Percentiles rank a stretch among this genome's conserved stretches.
These are phyloP conservation scores for Peromyscus melanophrys DNA, from an alignment of 2,797 vertebrate species.

Conservation along the genomic window DNA sequence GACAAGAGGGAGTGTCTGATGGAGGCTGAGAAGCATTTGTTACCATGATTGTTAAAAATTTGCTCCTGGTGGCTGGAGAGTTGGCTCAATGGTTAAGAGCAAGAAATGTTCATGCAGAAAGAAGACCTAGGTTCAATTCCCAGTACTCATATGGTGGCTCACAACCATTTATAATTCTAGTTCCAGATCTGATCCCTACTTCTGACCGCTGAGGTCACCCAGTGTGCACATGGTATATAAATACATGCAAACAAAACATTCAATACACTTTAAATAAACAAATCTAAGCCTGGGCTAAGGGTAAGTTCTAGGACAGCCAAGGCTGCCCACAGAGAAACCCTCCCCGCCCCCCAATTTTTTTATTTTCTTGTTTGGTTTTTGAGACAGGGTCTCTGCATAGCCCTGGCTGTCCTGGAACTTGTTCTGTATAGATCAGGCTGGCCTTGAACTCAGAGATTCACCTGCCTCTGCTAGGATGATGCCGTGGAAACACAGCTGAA, in stretches of 20 bases:
- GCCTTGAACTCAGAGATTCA: too few relatives aligned
- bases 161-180: background rate
- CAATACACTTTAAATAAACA: background rate
- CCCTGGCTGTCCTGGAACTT: too few relatives aligned
- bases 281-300: background rate
- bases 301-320: background rate
- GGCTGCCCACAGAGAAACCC: background rate
- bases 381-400: too few relatives aligned
- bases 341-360: background rate
- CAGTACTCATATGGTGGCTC: background rate
- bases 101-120: background rate
- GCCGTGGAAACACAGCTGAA: too few relatives aligned
- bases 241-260: background rate
- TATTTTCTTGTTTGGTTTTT: background rate
- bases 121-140: background rate
- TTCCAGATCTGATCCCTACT: background rate
- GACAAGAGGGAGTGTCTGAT: background rate
- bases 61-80: background rate
- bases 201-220: background rate
- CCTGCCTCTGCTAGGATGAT: too few relatives aligned
- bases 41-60: constrained; percentile 41
- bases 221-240: background rate
- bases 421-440: too few relatives aligned
- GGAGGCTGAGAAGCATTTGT: constrained; percentile 9
- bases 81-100: background rate